Percentiles rank a stretch among this genome's conserved stretches.
Evolutionary conservation across 2,797 vertebrate species (phyloP).

Genomic region (Aulostomus chinensis): DNA sequence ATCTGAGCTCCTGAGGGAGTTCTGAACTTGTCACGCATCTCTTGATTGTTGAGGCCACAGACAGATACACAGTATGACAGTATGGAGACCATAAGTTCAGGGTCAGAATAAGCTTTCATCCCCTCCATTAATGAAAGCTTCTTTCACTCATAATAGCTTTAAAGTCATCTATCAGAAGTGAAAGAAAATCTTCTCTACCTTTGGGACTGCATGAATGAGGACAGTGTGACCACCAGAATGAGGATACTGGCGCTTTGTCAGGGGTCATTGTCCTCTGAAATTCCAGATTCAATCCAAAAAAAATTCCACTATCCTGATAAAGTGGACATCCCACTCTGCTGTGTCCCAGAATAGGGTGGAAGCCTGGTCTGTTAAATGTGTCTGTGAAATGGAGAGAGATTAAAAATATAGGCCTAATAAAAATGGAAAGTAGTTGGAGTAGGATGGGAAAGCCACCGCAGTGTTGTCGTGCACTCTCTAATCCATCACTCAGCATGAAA

Average conservation of each 20-base stretch:
- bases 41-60: constrained; percentile 7
- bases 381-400: constrained; percentile 38
- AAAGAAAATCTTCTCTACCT: too few relatives aligned
- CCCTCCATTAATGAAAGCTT: constrained; percentile 14
- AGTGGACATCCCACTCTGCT: constrained; percentile 47
- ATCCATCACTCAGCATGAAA: constrained; percentile 10
- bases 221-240: background rate
- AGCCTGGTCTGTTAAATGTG: constrained; percentile 20
- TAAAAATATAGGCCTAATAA: constrained; percentile 41
- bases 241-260: constrained; percentile 20
- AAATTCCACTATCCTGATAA: constrained; percentile 32
- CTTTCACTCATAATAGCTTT: constrained; percentile 2
- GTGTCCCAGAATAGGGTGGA: constrained; percentile 12
- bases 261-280: constrained; percentile 46
- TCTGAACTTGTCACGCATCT: too few relatives aligned
- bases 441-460: constrained; percentile 9
- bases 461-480: constrained; percentile 1
- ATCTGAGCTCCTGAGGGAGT: too few relatives aligned
- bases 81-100: constrained; percentile 5
- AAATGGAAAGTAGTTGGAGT: constrained; percentile 38
- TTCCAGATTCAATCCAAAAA: constrained; percentile 22
- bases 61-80: too few relatives aligned
- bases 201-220: background rate
- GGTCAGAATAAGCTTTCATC: too few relatives aligned
- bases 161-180: constrained; percentile 1